Conservation (phyloP, 2,888 invertebrate genomes). For the Taphrorychus bicolor region DNA sequence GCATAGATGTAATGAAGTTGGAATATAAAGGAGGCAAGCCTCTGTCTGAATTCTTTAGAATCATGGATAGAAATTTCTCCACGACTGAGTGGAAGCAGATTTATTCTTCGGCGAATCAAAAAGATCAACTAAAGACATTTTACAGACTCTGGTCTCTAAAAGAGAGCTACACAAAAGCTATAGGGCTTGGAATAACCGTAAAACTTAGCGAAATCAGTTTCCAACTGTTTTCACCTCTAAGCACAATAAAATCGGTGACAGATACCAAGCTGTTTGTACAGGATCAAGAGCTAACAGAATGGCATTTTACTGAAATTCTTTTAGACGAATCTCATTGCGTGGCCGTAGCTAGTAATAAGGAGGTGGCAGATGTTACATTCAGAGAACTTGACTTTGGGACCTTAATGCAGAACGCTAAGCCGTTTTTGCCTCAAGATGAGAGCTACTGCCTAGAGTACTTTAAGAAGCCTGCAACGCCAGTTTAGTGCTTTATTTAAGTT, state of each 20-base stretch:
- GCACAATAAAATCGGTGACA: constrained; percentile 60
- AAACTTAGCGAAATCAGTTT: constrained; percentile 82
- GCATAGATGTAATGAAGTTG: constrained; percentile 90
- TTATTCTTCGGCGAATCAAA: constrained; percentile 63
- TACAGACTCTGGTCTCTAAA: constrained; percentile 90
- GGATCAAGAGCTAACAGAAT: constrained; percentile 65
- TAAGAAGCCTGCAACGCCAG: constrained; percentile 61
- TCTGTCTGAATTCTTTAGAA: constrained; percentile 80
- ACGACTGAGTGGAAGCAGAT: constrained; percentile 81
- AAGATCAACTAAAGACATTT: constrained; percentile 78
- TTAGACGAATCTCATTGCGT: constrained; percentile 79
- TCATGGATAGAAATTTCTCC: constrained; percentile 89
- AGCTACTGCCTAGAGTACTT: constrained; percentile 67
- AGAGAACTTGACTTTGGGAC: constrained; percentile 66
- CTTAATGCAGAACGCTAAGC: constrained; percentile 65
- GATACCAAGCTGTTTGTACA: constrained; percentile 74
- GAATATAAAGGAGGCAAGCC: constrained; percentile 76
- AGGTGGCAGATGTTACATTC: constrained; percentile 57
- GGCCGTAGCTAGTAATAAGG: constrained; percentile 70
- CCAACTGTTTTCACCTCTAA: constrained; percentile 66
- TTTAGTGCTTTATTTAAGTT: constrained; percentile 8
- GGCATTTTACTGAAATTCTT: constrained; percentile 86
- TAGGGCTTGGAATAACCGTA: constrained; percentile 83
- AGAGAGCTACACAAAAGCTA: constrained; percentile 93
- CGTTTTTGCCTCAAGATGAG: constrained; percentile 63